phyloP scores from a whole-genome alignment of 2,797 vertebrate genomes.

The Geotrypetes seraphini region DNA sequence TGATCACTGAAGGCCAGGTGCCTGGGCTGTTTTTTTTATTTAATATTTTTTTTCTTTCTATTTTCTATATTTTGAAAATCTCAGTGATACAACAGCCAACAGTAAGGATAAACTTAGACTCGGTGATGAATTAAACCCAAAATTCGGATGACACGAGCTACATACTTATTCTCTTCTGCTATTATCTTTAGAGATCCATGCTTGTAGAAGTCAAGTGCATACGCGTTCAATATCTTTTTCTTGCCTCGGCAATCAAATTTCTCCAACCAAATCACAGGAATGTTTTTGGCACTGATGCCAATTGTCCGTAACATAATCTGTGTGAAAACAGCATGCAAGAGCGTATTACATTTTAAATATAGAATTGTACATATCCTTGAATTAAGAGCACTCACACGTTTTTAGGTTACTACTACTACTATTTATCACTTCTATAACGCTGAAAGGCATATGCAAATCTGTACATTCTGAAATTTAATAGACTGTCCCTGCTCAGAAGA shows the following conservation, averaged over 20 bases:
- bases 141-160: not conserved
- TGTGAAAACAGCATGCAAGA: not conserved
- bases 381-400: not conserved
- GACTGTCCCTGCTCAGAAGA: no score
- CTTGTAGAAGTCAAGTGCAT: constrained; percentile 26
- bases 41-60: no score
- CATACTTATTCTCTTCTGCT: constrained; percentile 15
- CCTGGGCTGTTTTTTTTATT: no score
- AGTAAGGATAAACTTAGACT: no score
- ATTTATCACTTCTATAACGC: no score
- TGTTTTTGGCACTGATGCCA: constrained; percentile 13
- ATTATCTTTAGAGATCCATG: constrained; percentile 13
- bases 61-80: no score
- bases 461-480: no score
- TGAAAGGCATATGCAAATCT: no score
- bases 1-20: no score
- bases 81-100: no score
- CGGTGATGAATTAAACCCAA: not conserved
- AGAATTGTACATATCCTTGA: not conserved
- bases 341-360: not conserved
- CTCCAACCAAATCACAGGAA: constrained; percentile 12
- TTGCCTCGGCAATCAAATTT: constrained; percentile 10
- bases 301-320: constrained; percentile 20
- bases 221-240: constrained; percentile 19
- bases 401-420: no score